Conservation (phyloP, 2,113 vertebrate genomes). For the Scortum barcoo region DNA sequence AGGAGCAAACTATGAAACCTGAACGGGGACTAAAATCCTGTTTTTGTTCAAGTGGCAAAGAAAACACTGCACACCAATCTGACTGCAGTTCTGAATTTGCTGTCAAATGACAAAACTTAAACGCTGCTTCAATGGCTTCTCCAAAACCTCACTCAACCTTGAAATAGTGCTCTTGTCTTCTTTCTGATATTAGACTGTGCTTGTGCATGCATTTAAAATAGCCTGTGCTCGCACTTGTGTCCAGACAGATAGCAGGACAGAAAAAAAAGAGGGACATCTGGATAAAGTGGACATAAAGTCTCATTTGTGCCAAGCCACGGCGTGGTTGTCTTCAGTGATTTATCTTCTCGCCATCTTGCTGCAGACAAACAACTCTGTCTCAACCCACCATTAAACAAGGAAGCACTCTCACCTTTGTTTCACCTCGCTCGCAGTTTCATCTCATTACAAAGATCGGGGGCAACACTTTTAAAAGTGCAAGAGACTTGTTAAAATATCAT, state of each 20-base stretch:
- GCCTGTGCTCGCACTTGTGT: constrained; percentile 4
- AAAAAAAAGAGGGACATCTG: constrained; percentile 27
- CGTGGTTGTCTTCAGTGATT: constrained; percentile 51
- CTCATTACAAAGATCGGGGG: constrained; percentile 19
- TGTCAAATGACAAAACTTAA: background rate
- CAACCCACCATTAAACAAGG: constrained; percentile 21
- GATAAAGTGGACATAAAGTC: constrained; percentile 30
- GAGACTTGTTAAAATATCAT: background rate
- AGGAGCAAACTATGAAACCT: constrained; percentile 22
- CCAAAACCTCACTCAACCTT: constrained; percentile 19
- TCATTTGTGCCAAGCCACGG: constrained; percentile 33
- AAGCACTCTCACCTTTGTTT: constrained; percentile 41
- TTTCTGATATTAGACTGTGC: background rate
- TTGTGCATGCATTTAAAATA: background rate
- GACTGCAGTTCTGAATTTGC: background rate
- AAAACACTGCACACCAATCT: constrained; percentile 1
- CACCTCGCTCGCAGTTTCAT: constrained; percentile 45
- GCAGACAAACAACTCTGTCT: constrained; percentile 53
- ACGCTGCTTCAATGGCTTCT: constrained; percentile 16
- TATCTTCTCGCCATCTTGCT: constrained; percentile 35
- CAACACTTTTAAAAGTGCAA: background rate
- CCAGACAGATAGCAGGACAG: background rate
- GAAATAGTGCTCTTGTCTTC: constrained; percentile 20
- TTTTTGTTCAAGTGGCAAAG: constrained; percentile 23
- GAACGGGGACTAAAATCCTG: background rate